Evolutionary conservation across 2,888 invertebrate species (phyloP).

Genomic region (Drosophila diplacantha): DNA sequence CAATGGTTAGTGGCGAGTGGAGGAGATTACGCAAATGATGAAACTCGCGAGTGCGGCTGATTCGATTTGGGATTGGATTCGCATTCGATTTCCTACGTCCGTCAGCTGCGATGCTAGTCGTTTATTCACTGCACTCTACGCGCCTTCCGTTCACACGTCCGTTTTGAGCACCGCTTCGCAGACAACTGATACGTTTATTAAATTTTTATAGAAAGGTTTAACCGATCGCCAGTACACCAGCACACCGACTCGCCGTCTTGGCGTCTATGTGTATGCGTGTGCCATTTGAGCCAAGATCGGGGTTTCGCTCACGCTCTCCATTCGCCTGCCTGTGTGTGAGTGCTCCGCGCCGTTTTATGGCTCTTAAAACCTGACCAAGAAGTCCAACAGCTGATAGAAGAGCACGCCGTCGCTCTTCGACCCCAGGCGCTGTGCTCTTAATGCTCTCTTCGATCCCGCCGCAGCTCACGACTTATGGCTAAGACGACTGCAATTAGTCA

Average conservation of each 20-base stretch:
- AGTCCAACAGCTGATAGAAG: constrained; percentile 35
- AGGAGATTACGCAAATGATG: constrained; percentile 14
- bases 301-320: constrained; percentile 3
- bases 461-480: constrained; percentile 33
- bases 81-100: constrained; percentile 39
- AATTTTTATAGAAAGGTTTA: constrained; percentile 74
- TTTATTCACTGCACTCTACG: constrained; percentile 17
- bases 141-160: constrained; percentile 70
- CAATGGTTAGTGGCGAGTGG: constrained; percentile 5
- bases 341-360: constrained; percentile 1
- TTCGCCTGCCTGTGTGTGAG: not conserved
- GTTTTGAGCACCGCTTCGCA: constrained; percentile 73
- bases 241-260: constrained; percentile 14
- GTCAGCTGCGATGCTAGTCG: constrained; percentile 3
- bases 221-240: constrained; percentile 49
- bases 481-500: constrained; percentile 64
- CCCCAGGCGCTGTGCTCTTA: constrained; percentile 21
- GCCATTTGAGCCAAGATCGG: constrained; percentile 60
- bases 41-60: constrained; percentile 12
- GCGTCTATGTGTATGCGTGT: constrained; percentile 53
- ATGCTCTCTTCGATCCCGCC: constrained; percentile 20
- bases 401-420: constrained; percentile 12
- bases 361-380: constrained; percentile 28
- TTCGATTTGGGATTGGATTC: constrained; percentile 7
- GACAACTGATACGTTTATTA: constrained; percentile 74